Percentiles rank a stretch among this genome's conserved stretches.
Conservation (phyloP, 2,888 invertebrate genomes). For the Acanthococcus lagerstroemiae region DNA sequence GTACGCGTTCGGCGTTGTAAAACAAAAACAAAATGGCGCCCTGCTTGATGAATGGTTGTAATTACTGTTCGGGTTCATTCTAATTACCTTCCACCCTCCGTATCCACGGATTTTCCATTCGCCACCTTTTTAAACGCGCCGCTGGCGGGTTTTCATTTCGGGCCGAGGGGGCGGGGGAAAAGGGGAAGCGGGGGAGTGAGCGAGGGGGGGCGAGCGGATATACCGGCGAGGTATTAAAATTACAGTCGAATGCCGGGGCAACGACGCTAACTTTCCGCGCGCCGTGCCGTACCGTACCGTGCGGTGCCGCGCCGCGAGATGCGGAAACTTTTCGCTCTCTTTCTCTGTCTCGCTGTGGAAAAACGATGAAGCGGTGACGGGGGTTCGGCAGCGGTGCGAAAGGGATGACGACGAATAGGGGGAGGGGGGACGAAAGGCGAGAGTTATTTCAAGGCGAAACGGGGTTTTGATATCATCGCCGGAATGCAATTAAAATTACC, state of each 20-base stretch:
- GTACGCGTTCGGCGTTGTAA: conserved; percentile 22
- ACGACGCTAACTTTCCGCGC: conserved; percentile 10
- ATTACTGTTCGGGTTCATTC: conserved; percentile 46
- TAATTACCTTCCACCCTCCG: conserved; percentile 37
- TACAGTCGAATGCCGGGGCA: neutral
- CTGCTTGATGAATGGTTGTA: conserved; percentile 48
- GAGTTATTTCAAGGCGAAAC: neutral
- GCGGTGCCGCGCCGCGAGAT: too few species aligned
- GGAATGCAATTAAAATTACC: conserved; percentile 30
- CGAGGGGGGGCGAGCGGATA: neutral
- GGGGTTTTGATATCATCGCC: conserved; percentile 24
- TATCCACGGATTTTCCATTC: conserved; percentile 21
- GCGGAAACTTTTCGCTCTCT: conserved; percentile 5
- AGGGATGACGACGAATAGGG: neutral
- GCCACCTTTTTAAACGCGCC: conserved; percentile 16
- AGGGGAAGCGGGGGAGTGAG: neutral
- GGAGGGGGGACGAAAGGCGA: neutral
- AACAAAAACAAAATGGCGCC: conserved; percentile 31
- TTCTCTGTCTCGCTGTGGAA: too few species aligned
- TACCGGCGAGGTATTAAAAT: neutral
- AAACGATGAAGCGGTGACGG: neutral
- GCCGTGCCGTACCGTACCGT: too few species aligned
- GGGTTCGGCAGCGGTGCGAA: neutral
- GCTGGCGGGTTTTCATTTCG: neutral
- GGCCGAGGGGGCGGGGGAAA: neutral